Evolutionary conservation across 1,140 invertebrate genomes (phyloP).

Genomic region (Agrilus planipennis): DNA sequence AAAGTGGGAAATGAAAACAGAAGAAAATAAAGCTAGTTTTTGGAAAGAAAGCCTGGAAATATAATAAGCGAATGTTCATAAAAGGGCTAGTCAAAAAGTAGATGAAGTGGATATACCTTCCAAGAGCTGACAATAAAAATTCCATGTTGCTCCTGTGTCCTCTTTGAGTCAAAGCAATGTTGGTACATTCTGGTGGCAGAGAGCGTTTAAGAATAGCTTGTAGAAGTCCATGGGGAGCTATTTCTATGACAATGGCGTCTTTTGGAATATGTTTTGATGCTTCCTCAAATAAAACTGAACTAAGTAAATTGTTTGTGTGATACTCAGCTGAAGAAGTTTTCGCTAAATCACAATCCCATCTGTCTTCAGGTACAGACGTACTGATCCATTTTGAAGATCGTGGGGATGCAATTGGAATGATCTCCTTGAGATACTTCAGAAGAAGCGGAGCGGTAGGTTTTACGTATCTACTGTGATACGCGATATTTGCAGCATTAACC

Average conservation of each 20-base stretch:
- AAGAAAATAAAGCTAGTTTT: no score
- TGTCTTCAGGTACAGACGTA: constrained; percentile 66
- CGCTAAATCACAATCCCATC: constrained; percentile 59
- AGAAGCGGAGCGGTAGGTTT: constrained; percentile 62
- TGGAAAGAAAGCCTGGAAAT: no score
- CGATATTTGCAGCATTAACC: constrained; percentile 70
- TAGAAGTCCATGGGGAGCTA: constrained; percentile 74
- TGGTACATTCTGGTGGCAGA: constrained; percentile 45
- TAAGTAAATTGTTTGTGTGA: constrained; percentile 83
- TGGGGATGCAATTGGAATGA: constrained; percentile 54
- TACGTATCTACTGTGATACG: constrained; percentile 77
- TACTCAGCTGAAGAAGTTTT: constrained; percentile 77
- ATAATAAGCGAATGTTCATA: no score
- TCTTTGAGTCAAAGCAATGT: constrained; percentile 70
- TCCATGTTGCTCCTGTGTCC: constrained; percentile 57
- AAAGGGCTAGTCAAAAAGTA: constrained; percentile 1
- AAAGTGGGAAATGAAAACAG: no score
- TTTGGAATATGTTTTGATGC: constrained; percentile 60
- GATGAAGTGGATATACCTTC: constrained; percentile 43
- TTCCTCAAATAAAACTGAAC: constrained; percentile 78
- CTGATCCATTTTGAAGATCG: constrained; percentile 76
- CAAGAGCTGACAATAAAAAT: constrained; percentile 57
- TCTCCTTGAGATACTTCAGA: constrained; percentile 55
- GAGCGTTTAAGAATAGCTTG: constrained; percentile 56
- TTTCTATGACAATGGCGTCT: constrained; percentile 67